Evolutionary conservation across 2,797 vertebrate genomes (phyloP).

Genomic region (Alfaro cultratus): DNA sequence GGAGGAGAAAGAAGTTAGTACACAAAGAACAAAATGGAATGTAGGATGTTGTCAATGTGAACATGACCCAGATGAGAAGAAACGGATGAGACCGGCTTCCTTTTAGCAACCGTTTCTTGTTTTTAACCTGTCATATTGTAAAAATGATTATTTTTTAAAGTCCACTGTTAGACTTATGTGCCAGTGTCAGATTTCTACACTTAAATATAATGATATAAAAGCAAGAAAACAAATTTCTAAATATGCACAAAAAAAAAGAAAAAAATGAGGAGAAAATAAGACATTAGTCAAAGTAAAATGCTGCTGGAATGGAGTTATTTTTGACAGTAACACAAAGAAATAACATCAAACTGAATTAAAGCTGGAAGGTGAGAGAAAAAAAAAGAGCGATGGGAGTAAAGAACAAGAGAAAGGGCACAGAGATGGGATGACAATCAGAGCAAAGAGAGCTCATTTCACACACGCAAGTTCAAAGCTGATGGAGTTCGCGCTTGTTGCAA

Average conservation of each 20-base stretch:
- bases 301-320: conserved; percentile 32
- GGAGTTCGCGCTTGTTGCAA: conserved; percentile 67
- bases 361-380: conserved; percentile 30
- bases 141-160: conserved; percentile 31
- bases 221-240: background rate
- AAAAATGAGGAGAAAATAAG: background rate
- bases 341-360: conserved; percentile 40
- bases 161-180: conserved; percentile 14
- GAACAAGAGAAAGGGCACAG: conserved; percentile 46
- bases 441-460: conserved; percentile 78
- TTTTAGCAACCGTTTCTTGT: background rate
- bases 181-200: conserved; percentile 4
- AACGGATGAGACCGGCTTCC: conserved; percentile 30
- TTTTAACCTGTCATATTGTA: conserved; percentile 36
- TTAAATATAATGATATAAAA: conserved; percentile 7
- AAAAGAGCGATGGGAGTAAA: conserved; percentile 24
- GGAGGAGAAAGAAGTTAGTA: conserved; percentile 33
- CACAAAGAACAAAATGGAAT: conserved; percentile 33
- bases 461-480: conserved; percentile 78
- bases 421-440: conserved; percentile 71
- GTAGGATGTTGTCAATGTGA: conserved; percentile 35
- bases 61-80: conserved; percentile 48
- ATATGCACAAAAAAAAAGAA: conserved; percentile 2
- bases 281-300: conserved; percentile 18
- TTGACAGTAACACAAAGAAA: conserved; percentile 28